Conservation (phyloP, 2,113 vertebrate species). For the Labeo rohita region DNA sequence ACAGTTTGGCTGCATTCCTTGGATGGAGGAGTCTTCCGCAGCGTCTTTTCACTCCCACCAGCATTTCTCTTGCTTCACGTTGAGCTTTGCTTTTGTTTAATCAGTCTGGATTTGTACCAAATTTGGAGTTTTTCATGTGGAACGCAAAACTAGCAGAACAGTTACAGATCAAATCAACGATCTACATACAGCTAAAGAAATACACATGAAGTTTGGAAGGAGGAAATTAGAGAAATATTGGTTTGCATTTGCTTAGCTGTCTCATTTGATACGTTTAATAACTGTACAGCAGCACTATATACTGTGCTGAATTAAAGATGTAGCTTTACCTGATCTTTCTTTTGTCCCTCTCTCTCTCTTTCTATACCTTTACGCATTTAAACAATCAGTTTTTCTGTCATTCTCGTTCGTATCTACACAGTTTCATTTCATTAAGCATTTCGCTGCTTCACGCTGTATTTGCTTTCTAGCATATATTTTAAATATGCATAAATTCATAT, state of each 20-base stretch:
- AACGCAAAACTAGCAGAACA: background rate
- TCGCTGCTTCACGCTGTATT: constrained; percentile 48
- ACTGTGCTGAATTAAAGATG: background rate
- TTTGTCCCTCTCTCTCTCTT: background rate
- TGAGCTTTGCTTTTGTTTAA: constrained; percentile 32
- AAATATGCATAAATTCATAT: constrained; percentile 58
- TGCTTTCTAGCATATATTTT: constrained; percentile 57
- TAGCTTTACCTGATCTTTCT: constrained; percentile 10
- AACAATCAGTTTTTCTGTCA: background rate
- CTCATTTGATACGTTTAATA: background rate
- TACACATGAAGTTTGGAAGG: background rate
- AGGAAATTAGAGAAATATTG: background rate
- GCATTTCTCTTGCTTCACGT: background rate
- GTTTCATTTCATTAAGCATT: constrained; percentile 51
- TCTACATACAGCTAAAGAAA: background rate
- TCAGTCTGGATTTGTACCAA: constrained; percentile 36
- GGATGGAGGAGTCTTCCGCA: background rate
- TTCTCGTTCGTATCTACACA: constrained; percentile 11
- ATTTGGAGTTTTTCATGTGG: constrained; percentile 16
- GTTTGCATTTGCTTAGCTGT: background rate
- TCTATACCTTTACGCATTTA: background rate
- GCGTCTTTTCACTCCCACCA: constrained; percentile 10
- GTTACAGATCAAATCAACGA: constrained; percentile 21
- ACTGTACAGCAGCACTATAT: background rate
- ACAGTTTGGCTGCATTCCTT: constrained; percentile 22